Percentiles rank a stretch among this genome's conserved stretches.
Conservation (phyloP, 2,113 vertebrate genomes). For the Centropus bengalensis region DNA sequence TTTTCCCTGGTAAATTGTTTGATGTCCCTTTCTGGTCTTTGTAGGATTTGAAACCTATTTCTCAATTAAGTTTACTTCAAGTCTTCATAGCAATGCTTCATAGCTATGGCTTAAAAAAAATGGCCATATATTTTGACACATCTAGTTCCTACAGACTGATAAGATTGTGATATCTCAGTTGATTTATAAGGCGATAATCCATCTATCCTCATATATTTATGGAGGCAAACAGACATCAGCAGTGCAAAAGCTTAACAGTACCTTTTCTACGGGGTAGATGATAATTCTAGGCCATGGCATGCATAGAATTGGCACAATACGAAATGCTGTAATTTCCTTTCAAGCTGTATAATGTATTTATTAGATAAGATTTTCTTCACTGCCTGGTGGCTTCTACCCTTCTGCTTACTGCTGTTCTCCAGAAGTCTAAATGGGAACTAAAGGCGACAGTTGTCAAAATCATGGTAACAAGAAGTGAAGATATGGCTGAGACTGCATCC, state of each 20-base stretch:
- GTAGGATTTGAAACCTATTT: conserved; percentile 6
- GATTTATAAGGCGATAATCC: conserved; percentile 33
- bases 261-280: neutral
- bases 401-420: neutral
- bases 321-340: neutral
- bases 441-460: neutral
- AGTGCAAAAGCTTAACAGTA: neutral
- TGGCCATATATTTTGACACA: conserved; percentile 1
- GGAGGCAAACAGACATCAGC: neutral
- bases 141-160: conserved; percentile 26
- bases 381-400: neutral
- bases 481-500: neutral
- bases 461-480: neutral
- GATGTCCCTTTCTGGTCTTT: neutral
- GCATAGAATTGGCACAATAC: neutral
- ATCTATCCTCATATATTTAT: neutral
- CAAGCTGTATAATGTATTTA: neutral
- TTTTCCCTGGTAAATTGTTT: neutral
- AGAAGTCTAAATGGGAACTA: conserved; percentile 1
- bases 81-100: conserved; percentile 4
- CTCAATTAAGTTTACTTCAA: conserved; percentile 4
- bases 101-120: conserved; percentile 29
- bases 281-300: neutral
- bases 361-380: neutral
- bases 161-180: conserved; percentile 4